Base-by-base conservation (phyloP, 2,113 vertebrate species). In the Caranx ignobilis region DNA sequence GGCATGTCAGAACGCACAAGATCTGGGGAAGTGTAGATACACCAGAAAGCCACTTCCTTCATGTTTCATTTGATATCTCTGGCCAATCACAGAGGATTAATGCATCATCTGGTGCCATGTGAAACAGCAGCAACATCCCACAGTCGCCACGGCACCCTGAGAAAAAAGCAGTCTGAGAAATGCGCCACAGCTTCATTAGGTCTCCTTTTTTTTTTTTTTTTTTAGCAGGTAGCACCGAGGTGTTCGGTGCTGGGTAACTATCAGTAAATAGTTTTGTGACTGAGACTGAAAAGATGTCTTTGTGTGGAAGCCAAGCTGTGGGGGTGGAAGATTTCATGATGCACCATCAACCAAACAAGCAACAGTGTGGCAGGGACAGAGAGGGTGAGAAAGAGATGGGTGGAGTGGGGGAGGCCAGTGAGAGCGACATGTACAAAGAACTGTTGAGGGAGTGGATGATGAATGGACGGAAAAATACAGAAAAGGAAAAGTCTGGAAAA, bases 241-340 rank as follows among this genome's bases (percentile, higher is more conserved):
- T 90, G 87, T 83, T 84, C 19, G 18, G 63, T 61, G 72, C 61
- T 66, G 37, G 16, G 37, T 66, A 60, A 72, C 72, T 69, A 63
- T 60, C 66, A 11, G 83, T 86, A 78, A 93, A 92, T 85, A 85
- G 83, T 88, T 87, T 81, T 71, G 73, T 79, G 86, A 81, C 63
- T 86, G 81, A 59, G 71, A 59, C 82, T 89, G 59, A 87, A 81
- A 79, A 86, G 81, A 86, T 52, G 39, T 54, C 82, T 89, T 88
- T 92, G 87, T 91, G 76, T 31, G 31, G 16, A 54, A 61, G 81
- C 89, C 90, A 90, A 77, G 75, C 62, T 61, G 82, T n/a, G 68
- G 69, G 89, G 86, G 82, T n/a, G 64, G 79, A 71, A 68, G 59
- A 81, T 81, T 86, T 87, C 57, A 71, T 82, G 87, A 93, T 74